phyloP scores from a whole-genome alignment of 2,888 invertebrate species.

The Amitus sp. region DNA sequence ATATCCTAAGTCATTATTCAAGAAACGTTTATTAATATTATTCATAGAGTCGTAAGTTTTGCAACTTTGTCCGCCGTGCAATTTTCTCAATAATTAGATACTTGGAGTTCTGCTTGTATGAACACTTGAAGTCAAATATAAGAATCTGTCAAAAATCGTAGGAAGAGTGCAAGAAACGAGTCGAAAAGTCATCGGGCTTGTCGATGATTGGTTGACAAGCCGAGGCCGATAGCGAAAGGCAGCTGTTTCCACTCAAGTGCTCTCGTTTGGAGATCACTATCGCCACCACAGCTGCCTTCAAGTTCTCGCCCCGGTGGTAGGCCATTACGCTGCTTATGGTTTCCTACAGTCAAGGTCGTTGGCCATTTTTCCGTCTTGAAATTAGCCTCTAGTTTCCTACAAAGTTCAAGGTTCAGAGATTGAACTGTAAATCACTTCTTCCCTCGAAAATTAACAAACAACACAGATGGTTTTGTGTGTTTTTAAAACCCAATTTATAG shows the following conservation, averaged over 20 bases:
- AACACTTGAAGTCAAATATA: slow-evolving; percentile 16
- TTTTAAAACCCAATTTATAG: no score
- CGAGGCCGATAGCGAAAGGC: slow-evolving; percentile 43
- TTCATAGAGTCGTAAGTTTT: no score
- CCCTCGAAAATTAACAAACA: no score
- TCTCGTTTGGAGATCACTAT: slow-evolving; percentile 43
- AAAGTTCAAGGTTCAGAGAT: no score
- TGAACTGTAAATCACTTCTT: no score
- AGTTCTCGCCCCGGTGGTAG: slow-evolving; percentile 7
- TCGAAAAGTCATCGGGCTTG: slow-evolving; percentile 29
- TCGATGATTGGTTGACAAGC: slow-evolving; percentile 44
- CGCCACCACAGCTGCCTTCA: slow-evolving; percentile 45
- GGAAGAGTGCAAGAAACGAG: not conserved
- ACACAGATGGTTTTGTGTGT: no score
- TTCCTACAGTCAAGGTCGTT: slow-evolving; percentile 29
- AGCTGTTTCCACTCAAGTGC: slow-evolving; percentile 50
- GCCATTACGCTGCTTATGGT: slow-evolving; percentile 23
- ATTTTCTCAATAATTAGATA: slow-evolving; percentile 51
- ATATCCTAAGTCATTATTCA: no score
- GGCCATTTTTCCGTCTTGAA: slow-evolving; percentile 28
- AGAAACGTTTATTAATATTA: no score
- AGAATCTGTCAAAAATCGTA: not conserved
- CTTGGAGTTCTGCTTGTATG: no score
- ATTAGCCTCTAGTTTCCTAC: no score
- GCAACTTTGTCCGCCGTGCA: slow-evolving; percentile 33